These are phyloP conservation scores for Euglossa dilemma DNA, from an alignment of 1,140 invertebrate species.

Conservation along the genomic window DNA sequence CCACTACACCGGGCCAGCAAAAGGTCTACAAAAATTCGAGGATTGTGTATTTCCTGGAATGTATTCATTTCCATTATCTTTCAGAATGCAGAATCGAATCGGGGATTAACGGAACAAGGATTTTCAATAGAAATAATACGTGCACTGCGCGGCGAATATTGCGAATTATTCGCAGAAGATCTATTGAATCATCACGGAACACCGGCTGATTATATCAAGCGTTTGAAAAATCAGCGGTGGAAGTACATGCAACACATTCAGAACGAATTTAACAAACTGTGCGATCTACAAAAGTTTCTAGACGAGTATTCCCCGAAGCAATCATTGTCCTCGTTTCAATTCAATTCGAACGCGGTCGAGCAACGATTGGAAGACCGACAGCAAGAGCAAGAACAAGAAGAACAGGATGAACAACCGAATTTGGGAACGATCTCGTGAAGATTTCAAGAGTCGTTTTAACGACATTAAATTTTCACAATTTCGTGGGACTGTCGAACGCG, in stretches of 20 bases:
- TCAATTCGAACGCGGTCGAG: not conserved
- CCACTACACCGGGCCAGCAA: not conserved
- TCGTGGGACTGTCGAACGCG: not conserved
- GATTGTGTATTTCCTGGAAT: no score
- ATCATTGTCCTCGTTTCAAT: constrained; percentile 7
- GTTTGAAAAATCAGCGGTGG: constrained; percentile 78
- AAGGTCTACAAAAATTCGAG: not conserved
- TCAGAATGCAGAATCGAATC: constrained; percentile 15
- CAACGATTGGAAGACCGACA: constrained; percentile 28
- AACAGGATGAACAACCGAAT: constrained; percentile 29
- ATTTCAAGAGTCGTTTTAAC: not conserved
- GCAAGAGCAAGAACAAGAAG: constrained; percentile 54
- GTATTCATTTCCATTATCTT: not conserved
- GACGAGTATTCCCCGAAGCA: constrained; percentile 73
- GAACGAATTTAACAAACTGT: constrained; percentile 75
- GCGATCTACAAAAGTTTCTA: constrained; percentile 77
- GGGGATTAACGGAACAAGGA: constrained; percentile 41
- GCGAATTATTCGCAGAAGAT: constrained; percentile 41
- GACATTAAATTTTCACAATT: not conserved
- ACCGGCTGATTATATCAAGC: constrained; percentile 67
- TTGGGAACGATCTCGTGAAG: not conserved
- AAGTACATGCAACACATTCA: constrained; percentile 80
- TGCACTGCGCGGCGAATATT: constrained; percentile 53
- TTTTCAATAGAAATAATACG: constrained; percentile 54
- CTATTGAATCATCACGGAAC: constrained; percentile 37